A percentile compares a stretch with the other conserved stretches of the same genome.
Evolutionary conservation across 2,888 invertebrate genomes (phyloP).

Genomic region (Marasmarcha lunaedactyla): DNA sequence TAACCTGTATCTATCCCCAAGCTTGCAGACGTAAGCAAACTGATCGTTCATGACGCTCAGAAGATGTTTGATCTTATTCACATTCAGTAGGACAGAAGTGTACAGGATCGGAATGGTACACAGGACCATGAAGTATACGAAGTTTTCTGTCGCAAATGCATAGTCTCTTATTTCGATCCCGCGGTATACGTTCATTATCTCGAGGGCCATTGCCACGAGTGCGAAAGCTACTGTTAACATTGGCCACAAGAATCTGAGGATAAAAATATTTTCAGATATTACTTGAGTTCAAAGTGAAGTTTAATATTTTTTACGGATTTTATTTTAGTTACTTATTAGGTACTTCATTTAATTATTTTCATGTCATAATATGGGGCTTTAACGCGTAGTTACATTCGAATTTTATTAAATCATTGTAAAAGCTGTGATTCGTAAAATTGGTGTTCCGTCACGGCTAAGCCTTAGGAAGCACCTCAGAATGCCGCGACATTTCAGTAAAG

Average conservation of each 20-base stretch:
- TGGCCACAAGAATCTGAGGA: conserved; percentile 34
- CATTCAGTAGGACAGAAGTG: conserved; percentile 22
- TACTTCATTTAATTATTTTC: too few species aligned
- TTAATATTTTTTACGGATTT: too few species aligned
- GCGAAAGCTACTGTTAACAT: conserved; percentile 16
- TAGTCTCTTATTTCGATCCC: conserved; percentile 27
- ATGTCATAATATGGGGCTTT: too few species aligned
- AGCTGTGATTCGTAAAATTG: too few species aligned
- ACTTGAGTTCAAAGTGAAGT: too few species aligned
- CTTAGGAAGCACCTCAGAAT: too few species aligned
- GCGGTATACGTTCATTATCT: conserved; percentile 25
- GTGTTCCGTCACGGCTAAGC: too few species aligned
- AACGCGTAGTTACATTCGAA: too few species aligned
- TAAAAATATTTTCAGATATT: conserved; percentile 4
- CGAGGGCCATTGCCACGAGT: conserved; percentile 19
- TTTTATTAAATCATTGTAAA: too few species aligned
- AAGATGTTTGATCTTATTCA: conserved; percentile 21
- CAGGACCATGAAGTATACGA: conserved; percentile 35
- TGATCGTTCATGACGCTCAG: conserved; percentile 32
- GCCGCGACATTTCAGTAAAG: too few species aligned
- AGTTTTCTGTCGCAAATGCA: conserved; percentile 35
- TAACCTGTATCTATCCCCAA: conserved; percentile 31
- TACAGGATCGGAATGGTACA: conserved; percentile 25
- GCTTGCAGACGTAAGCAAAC: conserved; percentile 27
- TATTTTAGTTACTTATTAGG: too few species aligned